Evolutionary conservation across 2,888 invertebrate species (phyloP).

Genomic region (Pterobdella sp.): DNA sequence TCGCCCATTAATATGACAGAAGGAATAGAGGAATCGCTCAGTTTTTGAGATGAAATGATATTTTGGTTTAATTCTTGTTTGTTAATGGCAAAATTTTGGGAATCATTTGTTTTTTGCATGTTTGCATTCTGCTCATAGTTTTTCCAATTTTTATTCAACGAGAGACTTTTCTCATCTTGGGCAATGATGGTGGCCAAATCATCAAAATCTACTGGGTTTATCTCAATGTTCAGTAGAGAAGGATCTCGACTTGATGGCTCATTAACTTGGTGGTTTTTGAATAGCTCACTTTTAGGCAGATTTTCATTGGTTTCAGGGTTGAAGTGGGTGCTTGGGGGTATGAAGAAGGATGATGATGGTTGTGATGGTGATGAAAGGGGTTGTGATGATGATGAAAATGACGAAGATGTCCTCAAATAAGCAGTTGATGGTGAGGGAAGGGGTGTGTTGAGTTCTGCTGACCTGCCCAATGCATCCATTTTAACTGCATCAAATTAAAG

Average conservation of each 20-base stretch:
- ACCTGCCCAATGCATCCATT: not conserved
- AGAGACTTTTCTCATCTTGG: not conserved
- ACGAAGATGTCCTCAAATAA: not conserved
- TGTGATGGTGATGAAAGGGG: not conserved
- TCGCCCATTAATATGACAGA: no score
- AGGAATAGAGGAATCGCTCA: no score
- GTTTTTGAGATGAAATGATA: no score
- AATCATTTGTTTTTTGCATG: no score
- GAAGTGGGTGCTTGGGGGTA: not conserved
- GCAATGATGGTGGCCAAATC: slow-evolving; percentile 9
- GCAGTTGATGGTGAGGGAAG: not conserved
- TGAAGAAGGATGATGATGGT: not conserved
- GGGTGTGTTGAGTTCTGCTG: not conserved
- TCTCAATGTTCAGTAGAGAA: not conserved
- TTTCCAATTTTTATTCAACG: not conserved
- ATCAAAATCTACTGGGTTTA: slow-evolving; percentile 6
- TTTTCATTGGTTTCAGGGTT: not conserved
- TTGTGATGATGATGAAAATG: not conserved
- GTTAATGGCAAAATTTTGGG: no score
- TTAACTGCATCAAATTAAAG: no score
- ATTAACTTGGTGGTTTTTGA: not conserved
- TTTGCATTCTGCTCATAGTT: no score
- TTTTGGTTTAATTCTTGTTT: no score
- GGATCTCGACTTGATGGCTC: not conserved
- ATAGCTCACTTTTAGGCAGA: not conserved